A percentile compares a stretch with the other conserved stretches of the same genome.
These are phyloP conservation scores for Excalfactoria chinensis DNA, from an alignment of 2,113 vertebrate species.

Conservation along the genomic window DNA sequence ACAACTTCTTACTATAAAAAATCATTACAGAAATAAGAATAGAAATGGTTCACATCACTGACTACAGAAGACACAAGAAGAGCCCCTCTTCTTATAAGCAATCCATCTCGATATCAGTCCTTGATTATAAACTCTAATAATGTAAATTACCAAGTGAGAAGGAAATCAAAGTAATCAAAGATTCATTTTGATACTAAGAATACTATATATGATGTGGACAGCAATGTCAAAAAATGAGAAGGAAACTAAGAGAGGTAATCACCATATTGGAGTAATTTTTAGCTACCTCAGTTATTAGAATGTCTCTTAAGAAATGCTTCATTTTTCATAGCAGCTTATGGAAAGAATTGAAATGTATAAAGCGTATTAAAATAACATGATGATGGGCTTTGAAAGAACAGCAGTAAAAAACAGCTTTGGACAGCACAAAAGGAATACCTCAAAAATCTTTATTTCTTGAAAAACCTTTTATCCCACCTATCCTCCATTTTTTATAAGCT, in stretches of 20 bases:
- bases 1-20: background rate
- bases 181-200: background rate
- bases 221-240: background rate
- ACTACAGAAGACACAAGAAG: background rate
- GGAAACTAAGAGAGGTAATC: background rate
- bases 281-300: background rate
- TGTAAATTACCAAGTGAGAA: background rate
- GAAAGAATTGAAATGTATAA: background rate
- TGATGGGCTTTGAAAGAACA: background rate
- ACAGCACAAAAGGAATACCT: background rate
- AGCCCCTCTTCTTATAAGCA: background rate
- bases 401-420: background rate
- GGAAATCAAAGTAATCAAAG: background rate
- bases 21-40: background rate
- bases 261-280: background rate
- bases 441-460: background rate
- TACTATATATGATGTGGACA: rapidly evolving
- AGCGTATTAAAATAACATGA: background rate
- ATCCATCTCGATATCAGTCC: background rate
- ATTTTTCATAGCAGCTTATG: background rate
- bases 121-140: background rate
- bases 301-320: background rate
- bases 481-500: rapidly evolving
- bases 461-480: background rate
- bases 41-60: background rate